Base-by-base conservation (phyloP, 2,113 vertebrate genomes). In the Cavia aperea region DNA sequence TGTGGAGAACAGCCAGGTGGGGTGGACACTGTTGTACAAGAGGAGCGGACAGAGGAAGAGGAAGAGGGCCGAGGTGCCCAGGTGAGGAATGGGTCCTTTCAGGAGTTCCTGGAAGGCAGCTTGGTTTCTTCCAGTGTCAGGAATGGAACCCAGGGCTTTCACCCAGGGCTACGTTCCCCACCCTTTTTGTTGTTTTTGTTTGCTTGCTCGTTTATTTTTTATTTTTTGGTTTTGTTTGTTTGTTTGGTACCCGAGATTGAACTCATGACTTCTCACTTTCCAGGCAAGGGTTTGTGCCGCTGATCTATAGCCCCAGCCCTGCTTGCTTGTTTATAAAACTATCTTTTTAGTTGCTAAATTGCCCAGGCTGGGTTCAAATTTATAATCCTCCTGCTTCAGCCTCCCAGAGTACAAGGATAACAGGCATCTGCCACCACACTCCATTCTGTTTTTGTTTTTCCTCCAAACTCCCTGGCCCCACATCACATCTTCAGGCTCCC, bases 71-170 rank as follows among this genome's bases (percentile, higher is more conserved):
- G 36, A 70, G 43, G 43, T 49, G 43, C 26, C 72, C 13, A 36
- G 21, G 12, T 49, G n/a, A 39, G 13, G 1, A 70, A 33, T 0
- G 1, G n/a, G 9, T 54, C 2, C 31, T 60, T 63, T 39, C 4
- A 4, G 72, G 46, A 72, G 63, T 19, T 85, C 73, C 81, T 58
- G 56, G 62, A 58, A 5, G 13, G 31, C 5, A 16, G 26, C 15
- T 51, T 46, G 29, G 24, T 49, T 49, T 49, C 29, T 16, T 36
- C 2, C 43, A 75, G 73, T 49, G 14, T 43, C 46, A 13, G 73
- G 13, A 12, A 75, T 29, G 24, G 43, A 46, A 75, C 73, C 12
- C 73, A 49, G 43, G 73, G n/a, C 70, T 21, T 39, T 39, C n/a
- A 10, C n/a, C n/a, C 73, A 15, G 43, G 15, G 73, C 73, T 49